Base-by-base conservation (phyloP, 2,113 vertebrate species). In the Anarrhichthys ocellatus region DNA sequence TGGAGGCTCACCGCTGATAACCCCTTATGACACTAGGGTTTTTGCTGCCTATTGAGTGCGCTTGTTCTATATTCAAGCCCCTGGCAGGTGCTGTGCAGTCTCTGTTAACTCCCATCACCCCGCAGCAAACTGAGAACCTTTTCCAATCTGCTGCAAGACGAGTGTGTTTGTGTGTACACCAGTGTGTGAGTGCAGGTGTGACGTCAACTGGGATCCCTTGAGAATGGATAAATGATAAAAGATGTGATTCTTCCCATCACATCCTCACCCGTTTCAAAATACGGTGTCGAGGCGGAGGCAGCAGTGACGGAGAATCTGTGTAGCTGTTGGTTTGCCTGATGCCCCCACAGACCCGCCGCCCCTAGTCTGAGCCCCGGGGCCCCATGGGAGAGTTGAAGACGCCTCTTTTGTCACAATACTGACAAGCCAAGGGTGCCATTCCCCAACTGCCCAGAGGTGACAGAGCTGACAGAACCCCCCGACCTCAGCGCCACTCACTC, bases 141-240 rank as follows among this genome's bases (percentile, higher is more conserved):
- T 78, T 66, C 54, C 50, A 73, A 59, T 77, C 71, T 80, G 64
- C 82, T 80, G 68, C 71, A 22, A 64, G 59, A 56, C 1, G 36
- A 46, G 40, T 46, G 29, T 71, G 73, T 85, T 62, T 74, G 29
- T 42, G 63, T 58, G 48, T 32, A 13, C 38, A 14, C 54, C 17
- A 2, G 32, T 27, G 54, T 48, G 17, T 27, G 54, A 64, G 76
- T 70, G 79, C 52, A 76, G 54, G 34, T 71, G 63, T 86, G 87
- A 87, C 78, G 44, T 78, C 80, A 87, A 73, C 80, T 38, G 42
- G 44, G 64, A 54, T 87, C 87, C 84, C 73, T 18, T 9, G 85
- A 81, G 80, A 78, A 44, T 3, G 17, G 63, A 83, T 80, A 74
- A 82, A 88, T 76, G 80, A 85, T 84, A 84, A 78, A 88, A 83